A percentile compares a stretch with the other conserved stretches of the same genome.
These are phyloP conservation scores for Lontra canadensis DNA, from an alignment of 2,113 vertebrate species.

Conservation along the genomic window DNA sequence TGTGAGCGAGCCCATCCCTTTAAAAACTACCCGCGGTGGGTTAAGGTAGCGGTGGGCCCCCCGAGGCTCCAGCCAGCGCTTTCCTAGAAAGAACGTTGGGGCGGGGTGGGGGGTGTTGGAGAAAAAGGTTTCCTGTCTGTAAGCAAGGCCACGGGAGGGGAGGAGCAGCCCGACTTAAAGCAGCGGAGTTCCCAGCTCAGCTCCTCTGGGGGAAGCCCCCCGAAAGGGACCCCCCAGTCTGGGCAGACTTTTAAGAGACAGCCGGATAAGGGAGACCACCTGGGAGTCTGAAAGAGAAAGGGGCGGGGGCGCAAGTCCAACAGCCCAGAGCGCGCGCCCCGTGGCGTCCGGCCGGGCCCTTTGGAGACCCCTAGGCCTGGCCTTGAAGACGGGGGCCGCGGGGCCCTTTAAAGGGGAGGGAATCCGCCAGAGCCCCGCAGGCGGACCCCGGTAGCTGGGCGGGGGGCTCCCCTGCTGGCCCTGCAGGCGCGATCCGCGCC, in stretches of 20 bases:
- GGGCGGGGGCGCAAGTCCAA: neutral
- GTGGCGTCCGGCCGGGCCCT: neutral
- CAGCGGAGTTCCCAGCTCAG: neutral
- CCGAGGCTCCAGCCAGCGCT: neutral
- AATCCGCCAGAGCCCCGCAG: conserved; percentile 34
- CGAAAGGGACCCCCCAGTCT: neutral
- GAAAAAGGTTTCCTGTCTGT: neutral
- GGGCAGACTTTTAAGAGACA: conserved; percentile 32
- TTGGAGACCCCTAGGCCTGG: neutral
- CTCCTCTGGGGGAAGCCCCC: neutral
- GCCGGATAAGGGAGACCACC: conserved; percentile 20
- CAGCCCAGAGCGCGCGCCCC: neutral
- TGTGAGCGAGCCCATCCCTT: conserved; percentile 33
- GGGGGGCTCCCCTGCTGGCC: conserved; percentile 63
- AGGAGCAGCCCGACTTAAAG: neutral
- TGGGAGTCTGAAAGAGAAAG: conserved; percentile 16
- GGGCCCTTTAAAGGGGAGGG: conserved; percentile 39
- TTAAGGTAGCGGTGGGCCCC: neutral
- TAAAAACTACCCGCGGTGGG: conserved; percentile 15
- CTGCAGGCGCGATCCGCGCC: conserved; percentile 56
- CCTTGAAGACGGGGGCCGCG: neutral
- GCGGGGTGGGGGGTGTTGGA: neutral
- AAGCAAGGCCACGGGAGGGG: neutral
- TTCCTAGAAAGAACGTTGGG: neutral
- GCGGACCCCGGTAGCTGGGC: conserved; percentile 60